Evolutionary conservation across 2,797 vertebrate species (phyloP).

Genomic region (Bufotes viridis): DNA sequence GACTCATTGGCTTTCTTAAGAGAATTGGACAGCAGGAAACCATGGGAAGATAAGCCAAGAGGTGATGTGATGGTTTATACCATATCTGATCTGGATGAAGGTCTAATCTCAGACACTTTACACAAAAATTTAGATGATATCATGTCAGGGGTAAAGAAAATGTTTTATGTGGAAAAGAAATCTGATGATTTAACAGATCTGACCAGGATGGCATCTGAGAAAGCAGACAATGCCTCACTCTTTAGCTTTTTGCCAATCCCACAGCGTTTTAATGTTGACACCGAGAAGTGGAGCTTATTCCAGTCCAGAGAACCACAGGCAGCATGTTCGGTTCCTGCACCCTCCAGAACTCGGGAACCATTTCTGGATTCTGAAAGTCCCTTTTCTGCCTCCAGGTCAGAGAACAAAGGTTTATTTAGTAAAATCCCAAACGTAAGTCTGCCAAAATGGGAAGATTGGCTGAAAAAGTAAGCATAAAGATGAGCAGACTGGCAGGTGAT

Average conservation of each 20-base stretch:
- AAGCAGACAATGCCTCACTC: neutral
- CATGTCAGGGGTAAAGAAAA: neutral
- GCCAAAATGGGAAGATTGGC: neutral
- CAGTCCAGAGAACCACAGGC: neutral
- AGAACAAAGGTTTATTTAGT: neutral
- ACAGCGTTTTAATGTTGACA: neutral
- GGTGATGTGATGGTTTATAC: neutral
- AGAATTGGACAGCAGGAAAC: neutral
- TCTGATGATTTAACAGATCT: neutral
- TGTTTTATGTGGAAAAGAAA: neutral
- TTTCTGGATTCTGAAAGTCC: neutral
- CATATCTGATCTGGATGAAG: neutral
- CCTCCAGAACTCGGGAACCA: neutral
- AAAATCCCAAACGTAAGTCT: neutral
- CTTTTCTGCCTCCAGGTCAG: neutral
- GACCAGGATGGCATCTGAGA: neutral
- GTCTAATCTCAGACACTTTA: neutral
- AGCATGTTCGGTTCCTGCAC: neutral
- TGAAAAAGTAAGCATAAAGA: neutral
- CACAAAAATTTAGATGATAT: neutral
- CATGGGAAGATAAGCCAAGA: neutral
- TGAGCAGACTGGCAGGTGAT: neutral
- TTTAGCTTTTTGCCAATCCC: conserved; percentile 10
- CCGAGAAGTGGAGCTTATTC: neutral
- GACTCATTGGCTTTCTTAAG: conserved; percentile 10